Evolutionary conservation across 1,140 invertebrate genomes (phyloP), one percentile per base, ranked within the genome.

Genomic region (Bombus cullumanus): DNA sequence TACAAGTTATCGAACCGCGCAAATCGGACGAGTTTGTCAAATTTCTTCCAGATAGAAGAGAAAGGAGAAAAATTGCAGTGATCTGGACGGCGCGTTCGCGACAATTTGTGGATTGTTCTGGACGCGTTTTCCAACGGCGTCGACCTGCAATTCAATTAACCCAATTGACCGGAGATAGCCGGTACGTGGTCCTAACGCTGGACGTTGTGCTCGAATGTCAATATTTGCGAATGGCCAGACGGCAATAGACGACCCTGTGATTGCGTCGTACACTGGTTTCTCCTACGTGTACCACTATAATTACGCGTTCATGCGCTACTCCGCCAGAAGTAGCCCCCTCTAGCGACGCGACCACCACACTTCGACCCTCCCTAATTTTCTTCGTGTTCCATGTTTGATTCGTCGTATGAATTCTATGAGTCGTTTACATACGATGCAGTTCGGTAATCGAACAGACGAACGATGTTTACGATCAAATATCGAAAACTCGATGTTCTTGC

Each of bases 161-260:
- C 80, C 83, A 83, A 90, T 88, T 90, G 88, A 88, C 77, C 78
- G 77, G 88, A 79, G 88, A 74, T 81, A 76, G 85, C 62, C 59
- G 47, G 43, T 68, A 66, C 62, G 76, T 47, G 78, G 53, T 72
- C 86, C 59, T 76, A 76, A 83, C 73, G 75, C 69, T 82, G 72
- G 66, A 88, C 74, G 68, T 78, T 39, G 47, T 53, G 53, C 53
- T 66, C 69, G 87, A 88, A 88, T 83, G 81, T 82, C 86, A 86
- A 90, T 91, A 90, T 91, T 90, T 90, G 88, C 81, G 83, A 84
- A 74, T 87, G 77, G 57, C 43, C 81, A 83, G 84, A 85, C 76
- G 66, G 69, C 78, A 85, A 85, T 78, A 31, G 82, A 37, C 47
- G 34, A 25, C 28, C 34, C 31, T 22, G 69, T 74, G 62, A 73